Evolutionary conservation across 1,140 invertebrate species (phyloP).

Genomic region (Heliothis subflexa): DNA sequence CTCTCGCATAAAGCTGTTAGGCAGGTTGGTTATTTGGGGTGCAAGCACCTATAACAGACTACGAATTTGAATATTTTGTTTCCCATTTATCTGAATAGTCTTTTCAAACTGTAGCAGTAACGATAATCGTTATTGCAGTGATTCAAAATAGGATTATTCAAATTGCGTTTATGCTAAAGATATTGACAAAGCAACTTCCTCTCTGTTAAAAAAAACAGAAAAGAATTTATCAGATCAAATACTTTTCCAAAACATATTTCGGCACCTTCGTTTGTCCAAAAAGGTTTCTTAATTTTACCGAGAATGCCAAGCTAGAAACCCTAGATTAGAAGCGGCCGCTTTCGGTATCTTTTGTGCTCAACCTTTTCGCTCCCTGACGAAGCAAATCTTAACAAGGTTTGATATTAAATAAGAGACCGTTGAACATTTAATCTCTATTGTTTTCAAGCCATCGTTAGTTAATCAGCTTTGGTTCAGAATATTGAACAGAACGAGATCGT

Average conservation of each 20-base stretch:
- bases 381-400: slow-evolving; percentile 34
- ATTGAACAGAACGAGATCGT: slow-evolving; percentile 41
- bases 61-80: slow-evolving; percentile 35
- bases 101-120: slow-evolving; percentile 12
- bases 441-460: slow-evolving; percentile 35
- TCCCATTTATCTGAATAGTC: slow-evolving; percentile 9
- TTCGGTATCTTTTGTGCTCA: background rate
- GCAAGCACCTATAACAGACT: slow-evolving; percentile 25
- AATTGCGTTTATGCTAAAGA: background rate
- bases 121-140: slow-evolving; percentile 17
- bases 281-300: slow-evolving; percentile 14
- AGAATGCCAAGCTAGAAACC: background rate
- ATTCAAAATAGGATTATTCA: slow-evolving; percentile 18
- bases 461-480: slow-evolving; percentile 36
- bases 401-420: slow-evolving; percentile 33
- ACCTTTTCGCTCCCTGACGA: slow-evolving; percentile 5
- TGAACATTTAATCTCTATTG: slow-evolving; percentile 33
- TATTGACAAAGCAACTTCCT: background rate
- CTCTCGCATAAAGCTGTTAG: slow-evolving; percentile 6
- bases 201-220: background rate
- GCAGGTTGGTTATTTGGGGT: background rate
- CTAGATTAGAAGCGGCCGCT: slow-evolving; percentile 1
- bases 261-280: background rate
- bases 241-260: background rate
- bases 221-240: background rate